Evolutionary conservation across 2,113 vertebrate species (phyloP).

Genomic region (Neogobius melanostomus): DNA sequence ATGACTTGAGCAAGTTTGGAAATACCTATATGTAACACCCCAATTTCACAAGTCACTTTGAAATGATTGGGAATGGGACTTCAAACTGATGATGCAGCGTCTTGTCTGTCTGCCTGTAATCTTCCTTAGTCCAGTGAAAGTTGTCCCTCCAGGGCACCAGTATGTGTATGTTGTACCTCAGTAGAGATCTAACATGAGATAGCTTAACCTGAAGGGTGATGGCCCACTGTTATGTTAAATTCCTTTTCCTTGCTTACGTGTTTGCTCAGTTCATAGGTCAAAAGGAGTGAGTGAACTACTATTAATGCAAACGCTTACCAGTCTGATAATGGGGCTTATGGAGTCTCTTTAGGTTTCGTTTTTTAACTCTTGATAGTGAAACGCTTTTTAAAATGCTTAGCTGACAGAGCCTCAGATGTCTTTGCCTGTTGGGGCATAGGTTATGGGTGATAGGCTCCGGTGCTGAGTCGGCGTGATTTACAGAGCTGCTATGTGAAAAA

Average conservation of each 20-base stretch:
- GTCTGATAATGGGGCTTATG: constrained; percentile 1
- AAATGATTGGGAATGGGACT: background rate
- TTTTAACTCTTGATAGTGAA: constrained; percentile 29
- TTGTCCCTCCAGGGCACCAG: constrained; percentile 28
- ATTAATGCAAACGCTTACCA: background rate
- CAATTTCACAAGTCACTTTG: too few species aligned
- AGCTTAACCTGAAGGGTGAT: constrained; percentile 33
- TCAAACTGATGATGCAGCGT: background rate
- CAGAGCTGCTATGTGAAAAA: constrained; percentile 55
- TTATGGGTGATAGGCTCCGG: constrained; percentile 43
- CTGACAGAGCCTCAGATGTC: constrained; percentile 49
- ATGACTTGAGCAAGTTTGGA: too few species aligned
- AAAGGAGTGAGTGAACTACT: background rate
- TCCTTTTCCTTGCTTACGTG: constrained; percentile 41
- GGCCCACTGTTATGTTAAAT: constrained; percentile 51
- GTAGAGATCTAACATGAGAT: constrained; percentile 42
- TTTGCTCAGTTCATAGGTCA: constrained; percentile 43
- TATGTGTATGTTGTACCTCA: constrained; percentile 45
- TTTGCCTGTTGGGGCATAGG: constrained; percentile 43
- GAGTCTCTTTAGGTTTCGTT: background rate
- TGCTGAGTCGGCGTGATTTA: constrained; percentile 62
- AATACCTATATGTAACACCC: too few species aligned
- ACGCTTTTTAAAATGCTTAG: constrained; percentile 44
- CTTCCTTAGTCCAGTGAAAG: background rate
- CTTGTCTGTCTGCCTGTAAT: constrained; percentile 1